Percentiles rank a stretch among this genome's conserved stretches.
These are phyloP conservation scores for Heliconius eleuchia DNA, from an alignment of 1,140 invertebrate species.

Conservation along the genomic window DNA sequence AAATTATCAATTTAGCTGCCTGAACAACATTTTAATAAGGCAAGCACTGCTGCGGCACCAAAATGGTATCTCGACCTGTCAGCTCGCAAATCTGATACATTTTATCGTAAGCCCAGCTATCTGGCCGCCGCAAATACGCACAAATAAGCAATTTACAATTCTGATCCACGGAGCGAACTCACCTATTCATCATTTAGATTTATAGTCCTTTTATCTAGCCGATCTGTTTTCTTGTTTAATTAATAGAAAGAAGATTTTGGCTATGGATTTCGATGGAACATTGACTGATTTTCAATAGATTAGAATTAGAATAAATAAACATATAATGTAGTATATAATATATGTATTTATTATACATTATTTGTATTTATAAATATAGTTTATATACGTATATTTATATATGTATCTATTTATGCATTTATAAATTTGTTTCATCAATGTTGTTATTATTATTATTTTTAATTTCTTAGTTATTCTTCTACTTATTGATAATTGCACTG, in stretches of 20 bases:
- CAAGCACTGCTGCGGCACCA: neutral
- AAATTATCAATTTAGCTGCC: neutral
- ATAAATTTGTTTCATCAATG: too few species aligned
- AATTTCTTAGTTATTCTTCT: too few species aligned
- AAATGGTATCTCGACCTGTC: slow-evolving; percentile 11
- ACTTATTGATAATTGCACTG: too few species aligned
- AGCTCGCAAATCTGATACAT: slow-evolving; percentile 23
- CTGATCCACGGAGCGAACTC: slow-evolving; percentile 60
- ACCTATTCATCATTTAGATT: slow-evolving; percentile 80
- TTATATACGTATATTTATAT: too few species aligned
- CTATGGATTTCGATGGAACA: slow-evolving; percentile 31
- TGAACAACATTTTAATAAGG: slow-evolving; percentile 2
- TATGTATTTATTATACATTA: too few species aligned
- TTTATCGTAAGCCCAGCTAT: slow-evolving; percentile 29
- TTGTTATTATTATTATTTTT: too few species aligned
- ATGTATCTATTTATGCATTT: too few species aligned
- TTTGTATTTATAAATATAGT: too few species aligned
- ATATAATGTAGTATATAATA: neutral
- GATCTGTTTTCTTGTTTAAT: slow-evolving; percentile 76
- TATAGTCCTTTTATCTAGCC: slow-evolving; percentile 75
- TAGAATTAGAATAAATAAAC: neutral
- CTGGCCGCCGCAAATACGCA: slow-evolving; percentile 37
- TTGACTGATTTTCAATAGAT: neutral
- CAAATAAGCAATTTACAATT: slow-evolving; percentile 79
- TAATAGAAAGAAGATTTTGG: slow-evolving; percentile 48